Percentiles rank a stretch among this genome's conserved stretches.
These are phyloP conservation scores for Limosa lapponica DNA, from an alignment of 2,797 vertebrate species.

Conservation along the genomic window DNA sequence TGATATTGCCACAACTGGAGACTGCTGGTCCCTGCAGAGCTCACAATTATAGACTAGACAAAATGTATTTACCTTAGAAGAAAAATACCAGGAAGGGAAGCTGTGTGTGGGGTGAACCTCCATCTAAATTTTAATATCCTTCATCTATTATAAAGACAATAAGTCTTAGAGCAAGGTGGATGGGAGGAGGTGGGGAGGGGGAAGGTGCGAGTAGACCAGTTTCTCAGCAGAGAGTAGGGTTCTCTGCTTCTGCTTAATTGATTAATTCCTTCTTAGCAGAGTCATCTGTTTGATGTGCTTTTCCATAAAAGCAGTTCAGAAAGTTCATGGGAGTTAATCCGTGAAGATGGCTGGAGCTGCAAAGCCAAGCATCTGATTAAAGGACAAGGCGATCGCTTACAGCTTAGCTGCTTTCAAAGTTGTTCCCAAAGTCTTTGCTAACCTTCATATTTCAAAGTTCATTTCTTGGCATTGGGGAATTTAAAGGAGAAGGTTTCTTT, in stretches of 20 bases:
- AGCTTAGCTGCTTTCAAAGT: conserved; percentile 62
- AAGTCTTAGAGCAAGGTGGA: background rate
- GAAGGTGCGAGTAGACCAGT: background rate
- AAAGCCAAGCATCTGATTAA: conserved; percentile 70
- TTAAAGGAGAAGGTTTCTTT: conserved; percentile 34
- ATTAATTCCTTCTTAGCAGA: conserved; percentile 71
- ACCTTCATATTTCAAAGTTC: conserved; percentile 63
- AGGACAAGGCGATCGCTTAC: conserved; percentile 39
- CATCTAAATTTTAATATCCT: background rate
- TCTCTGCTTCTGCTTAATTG: conserved; percentile 66
- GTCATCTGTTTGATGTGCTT: conserved; percentile 71
- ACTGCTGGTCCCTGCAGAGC: background rate
- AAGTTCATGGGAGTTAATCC: conserved; percentile 72
- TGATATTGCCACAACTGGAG: background rate
- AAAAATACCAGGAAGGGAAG: background rate
- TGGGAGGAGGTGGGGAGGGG: background rate
- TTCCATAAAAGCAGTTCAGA: conserved; percentile 65
- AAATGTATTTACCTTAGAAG: background rate
- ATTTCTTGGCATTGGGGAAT: conserved; percentile 37
- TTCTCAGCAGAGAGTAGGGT: conserved; percentile 28
- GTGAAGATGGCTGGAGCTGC: conserved; percentile 62
- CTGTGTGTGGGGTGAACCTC: background rate
- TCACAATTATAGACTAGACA: background rate
- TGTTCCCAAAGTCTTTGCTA: conserved; percentile 58
- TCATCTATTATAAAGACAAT: background rate